phyloP scores from a whole-genome alignment of 2,888 invertebrate genomes.

The Agrotis ipsilon region DNA sequence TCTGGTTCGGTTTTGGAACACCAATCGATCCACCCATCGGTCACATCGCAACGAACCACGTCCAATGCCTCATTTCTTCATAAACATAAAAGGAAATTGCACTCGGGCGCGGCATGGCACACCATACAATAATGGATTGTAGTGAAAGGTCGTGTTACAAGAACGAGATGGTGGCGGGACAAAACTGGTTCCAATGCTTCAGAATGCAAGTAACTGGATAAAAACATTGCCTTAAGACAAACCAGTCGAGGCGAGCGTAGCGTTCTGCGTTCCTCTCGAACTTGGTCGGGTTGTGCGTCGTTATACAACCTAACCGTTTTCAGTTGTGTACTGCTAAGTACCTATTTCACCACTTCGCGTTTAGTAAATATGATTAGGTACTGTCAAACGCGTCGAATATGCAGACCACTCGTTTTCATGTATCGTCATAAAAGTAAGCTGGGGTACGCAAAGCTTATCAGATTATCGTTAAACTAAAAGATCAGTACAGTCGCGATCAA shows the following conservation, averaged over 20 bases:
- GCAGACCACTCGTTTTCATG: constrained; percentile 2
- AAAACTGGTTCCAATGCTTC: constrained; percentile 89
- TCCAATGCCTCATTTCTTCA: constrained; percentile 75
- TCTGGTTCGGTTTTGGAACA: constrained; percentile 66
- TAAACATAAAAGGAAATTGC: constrained; percentile 59
- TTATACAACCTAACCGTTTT: constrained; percentile 41
- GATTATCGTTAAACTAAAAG: not conserved
- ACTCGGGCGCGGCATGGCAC: constrained; percentile 70
- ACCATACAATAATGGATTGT: constrained; percentile 78
- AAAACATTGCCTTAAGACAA: constrained; percentile 87
- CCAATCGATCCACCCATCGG: constrained; percentile 31
- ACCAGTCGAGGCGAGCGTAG: constrained; percentile 81
- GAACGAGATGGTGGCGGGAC: constrained; percentile 83
- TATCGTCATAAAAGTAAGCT: constrained; percentile 1
- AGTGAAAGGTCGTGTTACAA: constrained; percentile 87
- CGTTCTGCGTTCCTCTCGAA: constrained; percentile 71
- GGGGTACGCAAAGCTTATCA: not conserved
- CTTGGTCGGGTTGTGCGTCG: constrained; percentile 66
- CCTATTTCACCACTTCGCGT: not conserved
- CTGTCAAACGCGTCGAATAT: constrained; percentile 13
- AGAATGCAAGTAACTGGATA: constrained; percentile 90
- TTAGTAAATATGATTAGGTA: constrained; percentile 36
- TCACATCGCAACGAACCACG: constrained; percentile 47
- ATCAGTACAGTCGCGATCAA: not conserved
- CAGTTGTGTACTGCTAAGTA: constrained; percentile 9